These are phyloP conservation scores for Maccullochella peelii DNA, from an alignment of 2,113 vertebrate species.

Conservation along the genomic window DNA sequence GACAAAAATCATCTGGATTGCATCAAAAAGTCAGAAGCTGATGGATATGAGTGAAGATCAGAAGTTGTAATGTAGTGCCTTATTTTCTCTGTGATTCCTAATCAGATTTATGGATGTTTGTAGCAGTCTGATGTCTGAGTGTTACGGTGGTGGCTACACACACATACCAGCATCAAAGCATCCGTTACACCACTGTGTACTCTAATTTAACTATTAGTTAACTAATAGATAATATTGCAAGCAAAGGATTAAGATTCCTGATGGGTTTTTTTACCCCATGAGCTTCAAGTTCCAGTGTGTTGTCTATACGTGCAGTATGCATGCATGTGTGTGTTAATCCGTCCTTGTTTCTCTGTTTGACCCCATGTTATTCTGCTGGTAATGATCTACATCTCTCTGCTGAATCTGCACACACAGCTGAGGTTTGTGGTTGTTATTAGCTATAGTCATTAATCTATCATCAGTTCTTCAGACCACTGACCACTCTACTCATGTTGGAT, in stretches of 20 bases:
- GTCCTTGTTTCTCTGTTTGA: neutral
- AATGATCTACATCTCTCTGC: constrained; percentile 7
- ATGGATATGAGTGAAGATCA: neutral
- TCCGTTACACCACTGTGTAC: neutral
- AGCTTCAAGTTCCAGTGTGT: neutral
- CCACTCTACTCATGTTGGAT: constrained; percentile 42
- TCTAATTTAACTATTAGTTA: neutral
- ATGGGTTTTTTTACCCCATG: neutral
- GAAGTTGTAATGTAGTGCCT: neutral
- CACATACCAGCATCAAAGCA: neutral
- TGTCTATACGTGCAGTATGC: neutral
- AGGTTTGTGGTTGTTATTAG: constrained; percentile 45
- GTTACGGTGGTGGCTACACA: neutral
- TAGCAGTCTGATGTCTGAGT: neutral
- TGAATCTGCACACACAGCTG: constrained; percentile 15
- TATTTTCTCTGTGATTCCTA: neutral
- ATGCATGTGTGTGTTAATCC: neutral
- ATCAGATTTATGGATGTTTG: neutral
- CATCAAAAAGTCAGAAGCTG: neutral
- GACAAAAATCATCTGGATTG: neutral
- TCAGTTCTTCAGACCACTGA: constrained; percentile 43
- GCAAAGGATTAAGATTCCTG: neutral
- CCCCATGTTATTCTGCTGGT: neutral
- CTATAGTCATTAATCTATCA: constrained; percentile 53
- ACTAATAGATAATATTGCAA: neutral